These are phyloP conservation scores for Corvus cornix DNA, from an alignment of 2,113 vertebrate species.

Conservation along the genomic window DNA sequence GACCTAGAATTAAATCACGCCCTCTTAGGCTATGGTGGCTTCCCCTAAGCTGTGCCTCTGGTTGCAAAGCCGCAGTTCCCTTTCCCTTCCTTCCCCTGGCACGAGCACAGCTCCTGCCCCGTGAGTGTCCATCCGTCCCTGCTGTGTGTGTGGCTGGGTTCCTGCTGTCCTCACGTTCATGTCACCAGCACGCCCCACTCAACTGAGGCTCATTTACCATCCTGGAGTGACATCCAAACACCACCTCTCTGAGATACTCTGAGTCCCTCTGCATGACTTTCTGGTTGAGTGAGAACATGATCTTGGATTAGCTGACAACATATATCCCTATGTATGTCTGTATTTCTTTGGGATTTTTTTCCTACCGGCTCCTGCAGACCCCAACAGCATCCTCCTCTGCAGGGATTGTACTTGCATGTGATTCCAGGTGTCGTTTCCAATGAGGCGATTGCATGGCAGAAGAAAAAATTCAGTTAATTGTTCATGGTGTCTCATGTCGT, in stretches of 20 bases:
- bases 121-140: not conserved
- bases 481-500: not conserved
- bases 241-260: not conserved
- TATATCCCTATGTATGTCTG: not conserved
- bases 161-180: not conserved
- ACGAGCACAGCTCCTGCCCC: not conserved
- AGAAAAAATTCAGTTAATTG: not conserved
- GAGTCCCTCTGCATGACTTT: not conserved
- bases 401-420: constrained; percentile 12
- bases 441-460: constrained; percentile 6
- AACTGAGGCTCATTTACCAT: not conserved
- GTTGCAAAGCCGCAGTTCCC: not conserved
- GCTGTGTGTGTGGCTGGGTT: not conserved
- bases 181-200: not conserved
- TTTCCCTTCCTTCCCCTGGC: not conserved
- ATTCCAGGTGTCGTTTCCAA: not conserved
- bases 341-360: not conserved
- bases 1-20: not conserved
- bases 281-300: constrained; percentile 51
- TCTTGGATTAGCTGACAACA: constrained; percentile 35
- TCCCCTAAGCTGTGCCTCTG: not conserved
- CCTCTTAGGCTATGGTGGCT: accelerated
- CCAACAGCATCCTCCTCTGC: not conserved
- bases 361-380: constrained; percentile 1
- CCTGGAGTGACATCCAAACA: not conserved